phyloP scores from a whole-genome alignment of 2,888 invertebrate species.

The Branchellion lobata region DNA sequence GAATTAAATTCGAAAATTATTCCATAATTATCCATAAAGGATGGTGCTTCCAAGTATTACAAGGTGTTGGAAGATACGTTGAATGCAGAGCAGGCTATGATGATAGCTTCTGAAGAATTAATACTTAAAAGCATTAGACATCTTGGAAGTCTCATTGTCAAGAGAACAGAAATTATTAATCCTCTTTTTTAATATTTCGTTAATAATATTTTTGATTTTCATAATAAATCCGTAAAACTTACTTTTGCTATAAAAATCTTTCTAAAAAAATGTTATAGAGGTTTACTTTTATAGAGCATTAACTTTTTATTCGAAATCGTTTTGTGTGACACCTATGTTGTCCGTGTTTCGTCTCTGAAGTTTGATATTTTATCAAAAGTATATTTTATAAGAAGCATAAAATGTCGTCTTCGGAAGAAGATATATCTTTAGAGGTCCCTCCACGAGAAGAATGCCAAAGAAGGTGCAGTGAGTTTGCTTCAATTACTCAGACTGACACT shows the following conservation, averaged over 20 bases:
- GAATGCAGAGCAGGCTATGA: conserved; percentile 27
- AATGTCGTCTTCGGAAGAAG: conserved; percentile 47
- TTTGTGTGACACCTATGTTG: too few species aligned
- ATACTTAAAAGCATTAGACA: conserved; percentile 13
- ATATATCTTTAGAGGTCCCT: conserved; percentile 42
- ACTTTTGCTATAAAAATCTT: too few species aligned
- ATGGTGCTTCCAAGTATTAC: conserved; percentile 2
- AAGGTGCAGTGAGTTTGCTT: conserved; percentile 64
- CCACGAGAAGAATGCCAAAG: conserved; percentile 60
- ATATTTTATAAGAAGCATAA: too few species aligned
- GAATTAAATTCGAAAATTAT: too few species aligned
- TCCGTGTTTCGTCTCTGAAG: too few species aligned
- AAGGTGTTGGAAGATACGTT: conserved; percentile 24
- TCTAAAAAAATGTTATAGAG: too few species aligned
- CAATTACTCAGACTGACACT: conserved; percentile 66
- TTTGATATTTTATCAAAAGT: too few species aligned
- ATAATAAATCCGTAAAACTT: too few species aligned
- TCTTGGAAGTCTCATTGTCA: conserved; percentile 19
- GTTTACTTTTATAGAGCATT: background rate
- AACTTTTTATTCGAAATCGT: background rate
- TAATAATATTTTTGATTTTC: too few species aligned
- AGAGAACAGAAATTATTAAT: conserved; percentile 28
- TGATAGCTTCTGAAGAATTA: conserved; percentile 27
- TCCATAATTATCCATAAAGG: background rate
- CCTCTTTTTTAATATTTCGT: background rate